These are phyloP conservation scores for Opisthocomus hoazin DNA, from an alignment of 2,113 vertebrate genomes.

Conservation along the genomic window DNA sequence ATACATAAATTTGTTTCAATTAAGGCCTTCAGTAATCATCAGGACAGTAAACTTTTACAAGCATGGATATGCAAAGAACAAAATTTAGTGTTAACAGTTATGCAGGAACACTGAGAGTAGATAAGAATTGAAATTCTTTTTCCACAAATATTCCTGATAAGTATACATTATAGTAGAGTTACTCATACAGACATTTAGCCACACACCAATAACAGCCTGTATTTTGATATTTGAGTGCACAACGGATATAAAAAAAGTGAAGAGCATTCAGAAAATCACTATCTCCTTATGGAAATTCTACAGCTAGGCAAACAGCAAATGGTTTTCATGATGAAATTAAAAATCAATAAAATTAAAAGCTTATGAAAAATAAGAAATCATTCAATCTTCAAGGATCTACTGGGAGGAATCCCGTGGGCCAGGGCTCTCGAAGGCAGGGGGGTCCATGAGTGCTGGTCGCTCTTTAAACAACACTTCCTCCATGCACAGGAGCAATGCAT, in stretches of 20 bases:
- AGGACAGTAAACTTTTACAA: not conserved
- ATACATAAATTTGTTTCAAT: not conserved
- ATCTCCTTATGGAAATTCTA: not conserved
- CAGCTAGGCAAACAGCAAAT: not conserved
- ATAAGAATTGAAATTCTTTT: not conserved
- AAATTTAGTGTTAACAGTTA: not conserved
- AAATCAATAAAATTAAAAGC: conserved; percentile 10
- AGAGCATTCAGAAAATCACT: not conserved
- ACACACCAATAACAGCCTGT: not conserved
- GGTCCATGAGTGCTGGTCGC: no score
- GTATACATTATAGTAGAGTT: not conserved
- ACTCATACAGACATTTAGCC: not conserved
- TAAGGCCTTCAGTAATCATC: not conserved
- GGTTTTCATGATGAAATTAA: conserved; percentile 8
- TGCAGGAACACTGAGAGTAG: not conserved
- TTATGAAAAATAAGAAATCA: not conserved
- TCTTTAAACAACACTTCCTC: no score
- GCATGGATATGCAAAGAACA: not conserved
- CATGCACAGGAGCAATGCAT: no score
- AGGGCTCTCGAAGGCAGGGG: no score
- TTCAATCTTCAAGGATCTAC: no score
- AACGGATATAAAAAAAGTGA: not conserved
- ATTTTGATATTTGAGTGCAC: not conserved
- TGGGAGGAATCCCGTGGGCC: no score
- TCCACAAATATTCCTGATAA: not conserved